A percentile compares a stretch with the other conserved stretches of the same genome.
phyloP scores from a whole-genome alignment of 2,113 vertebrate genomes.

The Lasiurus borealis region DNA sequence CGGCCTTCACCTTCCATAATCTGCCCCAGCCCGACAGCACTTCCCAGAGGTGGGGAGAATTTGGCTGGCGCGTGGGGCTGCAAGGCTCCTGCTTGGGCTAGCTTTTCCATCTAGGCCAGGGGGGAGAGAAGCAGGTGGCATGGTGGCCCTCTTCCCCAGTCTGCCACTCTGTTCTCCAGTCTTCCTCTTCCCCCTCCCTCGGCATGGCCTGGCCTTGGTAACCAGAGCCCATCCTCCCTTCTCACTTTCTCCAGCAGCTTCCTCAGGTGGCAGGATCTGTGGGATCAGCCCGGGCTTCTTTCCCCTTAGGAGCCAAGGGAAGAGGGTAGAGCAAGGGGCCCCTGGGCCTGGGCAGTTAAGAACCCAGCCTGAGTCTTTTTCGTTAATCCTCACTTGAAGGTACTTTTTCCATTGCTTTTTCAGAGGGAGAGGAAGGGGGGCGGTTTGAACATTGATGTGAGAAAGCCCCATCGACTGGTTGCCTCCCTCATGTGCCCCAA shows the following conservation, averaged over 20 bases:
- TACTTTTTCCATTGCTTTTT: too few relatives aligned
- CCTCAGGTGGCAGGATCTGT: conserved; percentile 16
- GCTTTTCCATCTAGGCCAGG: neutral
- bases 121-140: conserved; percentile 34
- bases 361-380: neutral
- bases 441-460: too few relatives aligned
- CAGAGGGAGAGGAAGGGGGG: too few relatives aligned
- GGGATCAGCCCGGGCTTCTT: neutral
- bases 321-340: neutral
- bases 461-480: too few relatives aligned
- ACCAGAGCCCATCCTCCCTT: conserved; percentile 52
- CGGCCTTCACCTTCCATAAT: neutral
- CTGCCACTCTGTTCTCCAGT: neutral
- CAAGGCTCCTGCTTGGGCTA: neutral
- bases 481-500: too few relatives aligned
- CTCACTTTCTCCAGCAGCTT: conserved; percentile 26
- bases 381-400: too few relatives aligned
- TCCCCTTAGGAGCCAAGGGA: neutral
- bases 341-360: fast-evolving
- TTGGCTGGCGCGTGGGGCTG: neutral
- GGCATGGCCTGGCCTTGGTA: conserved; percentile 4
- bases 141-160: neutral
- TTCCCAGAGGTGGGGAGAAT: fast-evolving
- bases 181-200: neutral
- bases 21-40: neutral